Evolutionary conservation across 2,797 vertebrate genomes (phyloP).

Genomic region (Furcifer pardalis): DNA sequence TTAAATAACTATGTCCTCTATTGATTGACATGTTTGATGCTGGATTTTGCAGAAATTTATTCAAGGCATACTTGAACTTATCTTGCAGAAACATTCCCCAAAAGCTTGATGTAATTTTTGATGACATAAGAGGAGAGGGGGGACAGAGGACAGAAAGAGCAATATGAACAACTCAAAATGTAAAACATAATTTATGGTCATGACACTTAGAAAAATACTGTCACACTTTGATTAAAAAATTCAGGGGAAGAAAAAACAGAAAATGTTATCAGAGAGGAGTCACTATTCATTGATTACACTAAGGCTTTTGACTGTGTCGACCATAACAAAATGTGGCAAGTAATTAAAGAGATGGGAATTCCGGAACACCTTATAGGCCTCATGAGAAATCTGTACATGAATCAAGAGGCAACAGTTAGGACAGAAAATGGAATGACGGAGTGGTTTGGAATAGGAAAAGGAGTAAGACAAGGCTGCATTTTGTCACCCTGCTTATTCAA

Average conservation of each 20-base stretch:
- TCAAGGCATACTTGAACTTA: neutral
- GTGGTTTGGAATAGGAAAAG: too few species aligned
- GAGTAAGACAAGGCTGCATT: too few species aligned
- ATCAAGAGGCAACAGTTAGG: too few species aligned
- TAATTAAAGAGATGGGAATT: too few species aligned
- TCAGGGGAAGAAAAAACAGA: neutral
- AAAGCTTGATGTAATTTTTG: neutral
- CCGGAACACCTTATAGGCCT: too few species aligned
- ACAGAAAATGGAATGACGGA: too few species aligned
- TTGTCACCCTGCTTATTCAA: too few species aligned
- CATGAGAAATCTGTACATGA: too few species aligned
- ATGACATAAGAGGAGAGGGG: neutral
- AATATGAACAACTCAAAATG: neutral
- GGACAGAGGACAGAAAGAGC: neutral
- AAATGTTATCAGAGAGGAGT: neutral
- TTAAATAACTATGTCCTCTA: neutral
- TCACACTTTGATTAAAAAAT: neutral
- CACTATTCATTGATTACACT: too few species aligned
- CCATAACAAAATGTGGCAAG: too few species aligned
- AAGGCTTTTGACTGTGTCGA: too few species aligned
- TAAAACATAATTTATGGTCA: neutral
- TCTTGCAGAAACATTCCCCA: neutral
- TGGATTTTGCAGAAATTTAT: slow-evolving; percentile 11
- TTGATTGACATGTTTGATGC: slow-evolving; percentile 14
- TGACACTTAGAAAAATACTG: neutral